Evolutionary conservation across 2,797 vertebrate species (phyloP).

Genomic region (Bovichtus diacanthus): DNA sequence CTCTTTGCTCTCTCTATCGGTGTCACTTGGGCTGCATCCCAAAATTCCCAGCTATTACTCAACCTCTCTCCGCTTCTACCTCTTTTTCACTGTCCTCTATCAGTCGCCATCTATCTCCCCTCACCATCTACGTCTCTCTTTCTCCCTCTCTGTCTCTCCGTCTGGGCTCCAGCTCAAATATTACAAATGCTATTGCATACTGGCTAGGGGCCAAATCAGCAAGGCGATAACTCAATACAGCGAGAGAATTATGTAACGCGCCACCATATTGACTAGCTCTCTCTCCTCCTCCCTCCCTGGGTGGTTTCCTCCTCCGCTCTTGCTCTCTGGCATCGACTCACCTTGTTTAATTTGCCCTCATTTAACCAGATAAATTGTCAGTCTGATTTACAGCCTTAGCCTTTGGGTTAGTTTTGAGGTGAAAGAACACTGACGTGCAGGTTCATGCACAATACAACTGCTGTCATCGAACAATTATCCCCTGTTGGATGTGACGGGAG

Average conservation of each 20-base stretch:
- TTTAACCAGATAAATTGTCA: conserved; percentile 25
- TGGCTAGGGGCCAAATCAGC: conserved; percentile 75
- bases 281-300: conserved; percentile 26
- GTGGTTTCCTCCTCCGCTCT: conserved; percentile 36
- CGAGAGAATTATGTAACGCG: conserved; percentile 76
- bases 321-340: conserved; percentile 24
- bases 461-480: neutral
- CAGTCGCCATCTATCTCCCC: conserved; percentile 43
- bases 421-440: neutral
- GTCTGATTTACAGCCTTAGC: conserved; percentile 3
- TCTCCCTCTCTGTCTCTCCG: neutral
- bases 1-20: conserved; percentile 47
- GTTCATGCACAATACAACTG: conserved; percentile 1
- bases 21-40: conserved; percentile 66
- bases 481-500: neutral
- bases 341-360: conserved; percentile 25
- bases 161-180: conserved; percentile 67
- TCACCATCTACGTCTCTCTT: conserved; percentile 32
- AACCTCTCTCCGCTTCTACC: conserved; percentile 19
- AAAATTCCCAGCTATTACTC: conserved; percentile 42
- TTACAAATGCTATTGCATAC: conserved; percentile 64
- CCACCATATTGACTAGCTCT: conserved; percentile 52
- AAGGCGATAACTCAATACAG: conserved; percentile 77
- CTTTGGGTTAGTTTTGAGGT: neutral
- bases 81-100: conserved; percentile 38